Base-by-base conservation (phyloP, 2,888 invertebrate species). In the Lasioglossum leucozonium region DNA sequence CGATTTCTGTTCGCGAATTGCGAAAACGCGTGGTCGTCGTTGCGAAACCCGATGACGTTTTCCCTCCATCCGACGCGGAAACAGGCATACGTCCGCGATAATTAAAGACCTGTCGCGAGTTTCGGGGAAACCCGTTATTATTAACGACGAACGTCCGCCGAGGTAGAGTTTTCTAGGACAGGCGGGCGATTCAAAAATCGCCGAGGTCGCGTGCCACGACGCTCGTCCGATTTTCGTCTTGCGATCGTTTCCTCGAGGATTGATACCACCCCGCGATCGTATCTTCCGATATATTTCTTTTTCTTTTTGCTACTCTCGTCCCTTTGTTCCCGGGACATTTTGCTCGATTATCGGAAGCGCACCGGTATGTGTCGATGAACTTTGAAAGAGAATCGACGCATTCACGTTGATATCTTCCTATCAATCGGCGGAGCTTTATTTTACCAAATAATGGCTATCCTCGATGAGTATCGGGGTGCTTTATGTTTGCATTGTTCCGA, bases 41-140 rank as follows among this genome's bases (percentile, higher is more conserved):
- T 86, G 30, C 79, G 80, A 80, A 83, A 86, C 62, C 0, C 13
- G 30, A 34, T 44, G 13, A 74, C 69, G 44, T 47, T 37, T n/a
- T 72, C 22, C n/a, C 16, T 11, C 44, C 62, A n/a, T 37, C 18
- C 62, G 72, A 47, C 6, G 37, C 40, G 26, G 26, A 16, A 51
- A 26, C 77, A 34, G 69, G 42, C 76, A 47, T 51, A 22, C 8
- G 81, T 4, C 51, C 16, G 37, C 18, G 47, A 58, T 79, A 82
- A 86, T 86, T 79, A 77, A 82, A 79, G 77, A 76, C 73, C 6
- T 26, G 34, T 4, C 47, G 4, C 26, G 67, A 62, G 44, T 34
- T 84, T 42, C 80, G 58, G 26, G 40, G 77, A 74, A 58, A 71
- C 42, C 69, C 18, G 40, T 84, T 77, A 81, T 85, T 77, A 73